phyloP scores from a whole-genome alignment of 2,797 vertebrate genomes.

The Trichosurus vulpecula region DNA sequence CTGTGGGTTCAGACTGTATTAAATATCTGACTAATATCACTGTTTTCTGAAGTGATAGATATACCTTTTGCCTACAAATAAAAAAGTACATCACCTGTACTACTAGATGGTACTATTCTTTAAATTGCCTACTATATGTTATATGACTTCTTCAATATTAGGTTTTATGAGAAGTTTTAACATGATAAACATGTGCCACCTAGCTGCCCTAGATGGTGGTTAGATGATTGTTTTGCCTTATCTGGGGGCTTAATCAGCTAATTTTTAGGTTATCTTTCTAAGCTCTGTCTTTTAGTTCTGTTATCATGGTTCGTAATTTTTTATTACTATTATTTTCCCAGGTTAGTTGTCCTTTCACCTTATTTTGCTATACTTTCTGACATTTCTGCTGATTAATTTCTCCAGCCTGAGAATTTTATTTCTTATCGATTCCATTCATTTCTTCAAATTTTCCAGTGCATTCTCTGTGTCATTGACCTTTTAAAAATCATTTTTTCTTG shows the following conservation, averaged over 20 bases:
- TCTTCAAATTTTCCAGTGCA: background rate
- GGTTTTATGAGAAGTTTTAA: too few relatives aligned
- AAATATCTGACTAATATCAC: too few relatives aligned
- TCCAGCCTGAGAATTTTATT: background rate
- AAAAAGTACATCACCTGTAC: too few relatives aligned
- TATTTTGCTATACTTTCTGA: background rate
- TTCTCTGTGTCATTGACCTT: background rate
- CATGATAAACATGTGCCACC: too few relatives aligned
- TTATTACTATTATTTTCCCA: background rate
- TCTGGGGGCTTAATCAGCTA: background rate
- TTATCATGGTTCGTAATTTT: background rate
- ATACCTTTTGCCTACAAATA: too few relatives aligned
- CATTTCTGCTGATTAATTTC: background rate
- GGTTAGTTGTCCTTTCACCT: background rate
- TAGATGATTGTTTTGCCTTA: background rate
- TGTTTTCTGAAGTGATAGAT: too few relatives aligned
- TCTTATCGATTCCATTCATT: background rate
- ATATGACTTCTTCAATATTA: too few relatives aligned
- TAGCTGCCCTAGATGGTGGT: background rate
- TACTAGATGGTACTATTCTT: too few relatives aligned
- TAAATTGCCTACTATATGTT: too few relatives aligned
- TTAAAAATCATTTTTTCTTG: background rate
- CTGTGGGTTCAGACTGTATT: too few relatives aligned
- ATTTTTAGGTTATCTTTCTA: background rate
- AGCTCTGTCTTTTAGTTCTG: background rate